phyloP scores from a whole-genome alignment of 2,113 vertebrate species.

The Eupsittula cactorum region DNA sequence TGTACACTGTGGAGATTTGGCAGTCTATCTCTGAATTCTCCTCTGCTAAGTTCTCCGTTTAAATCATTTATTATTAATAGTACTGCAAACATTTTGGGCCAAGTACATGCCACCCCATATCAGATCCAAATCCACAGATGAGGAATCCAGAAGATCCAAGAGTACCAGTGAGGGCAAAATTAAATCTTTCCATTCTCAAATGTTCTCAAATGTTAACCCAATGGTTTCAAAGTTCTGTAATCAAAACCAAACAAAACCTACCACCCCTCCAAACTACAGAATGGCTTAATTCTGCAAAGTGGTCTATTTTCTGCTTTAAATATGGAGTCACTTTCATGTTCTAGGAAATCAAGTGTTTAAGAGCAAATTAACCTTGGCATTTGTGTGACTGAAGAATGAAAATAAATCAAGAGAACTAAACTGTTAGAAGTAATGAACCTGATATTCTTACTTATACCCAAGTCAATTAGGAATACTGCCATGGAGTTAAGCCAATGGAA shows the following conservation, averaged over 20 bases:
- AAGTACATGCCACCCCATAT: not conserved
- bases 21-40: not conserved
- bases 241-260: not conserved
- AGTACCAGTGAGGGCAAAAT: not conserved
- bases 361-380: conserved; percentile 33
- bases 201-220: not conserved
- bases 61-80: not conserved
- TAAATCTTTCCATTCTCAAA: not conserved
- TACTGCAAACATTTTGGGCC: not conserved
- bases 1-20: conserved; percentile 19
- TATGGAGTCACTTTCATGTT: not conserved
- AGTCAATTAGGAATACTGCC: conserved; percentile 37
- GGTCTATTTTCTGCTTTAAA: not conserved
- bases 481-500: conserved; percentile 36
- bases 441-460: not conserved
- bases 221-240: not conserved
- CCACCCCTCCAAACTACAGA: not conserved
- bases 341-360: conserved; percentile 27
- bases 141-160: not conserved
- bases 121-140: not conserved
- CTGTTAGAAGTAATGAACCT: conserved; percentile 18
- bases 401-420: conserved; percentile 38
- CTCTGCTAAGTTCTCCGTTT: not conserved
- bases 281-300: not conserved
- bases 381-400: conserved; percentile 17